A percentile compares a stretch with the other conserved stretches of the same genome.
Conservation (phyloP, 2,113 vertebrate species). For the Sardina pilchardus region DNA sequence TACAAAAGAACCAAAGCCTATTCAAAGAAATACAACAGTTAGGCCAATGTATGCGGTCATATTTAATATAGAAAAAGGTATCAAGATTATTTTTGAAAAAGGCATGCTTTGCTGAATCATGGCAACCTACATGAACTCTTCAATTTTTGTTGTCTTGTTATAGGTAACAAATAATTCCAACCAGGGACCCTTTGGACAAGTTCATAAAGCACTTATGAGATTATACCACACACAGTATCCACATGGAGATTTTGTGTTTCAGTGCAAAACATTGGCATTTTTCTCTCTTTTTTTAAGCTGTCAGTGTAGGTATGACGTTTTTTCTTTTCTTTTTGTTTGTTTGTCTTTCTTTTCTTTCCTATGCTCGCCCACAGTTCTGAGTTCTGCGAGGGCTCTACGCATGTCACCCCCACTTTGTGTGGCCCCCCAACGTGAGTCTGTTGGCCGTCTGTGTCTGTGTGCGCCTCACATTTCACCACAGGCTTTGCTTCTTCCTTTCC, state of each 20-base stretch:
- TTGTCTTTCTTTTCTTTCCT: background rate
- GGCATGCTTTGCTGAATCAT: constrained; percentile 65
- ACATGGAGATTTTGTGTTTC: constrained; percentile 63
- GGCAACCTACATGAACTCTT: constrained; percentile 40
- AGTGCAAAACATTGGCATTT: constrained; percentile 66
- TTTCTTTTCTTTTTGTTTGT: constrained; percentile 61
- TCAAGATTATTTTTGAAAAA: constrained; percentile 69
- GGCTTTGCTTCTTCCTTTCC: constrained; percentile 78
- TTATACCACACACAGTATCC: constrained; percentile 58
- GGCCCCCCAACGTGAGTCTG: constrained; percentile 58
- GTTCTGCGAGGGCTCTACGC: constrained; percentile 61
- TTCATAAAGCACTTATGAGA: constrained; percentile 64
- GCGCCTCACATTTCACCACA: constrained; percentile 46
- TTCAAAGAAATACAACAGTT: constrained; percentile 66
- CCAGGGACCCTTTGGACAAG: constrained; percentile 44
- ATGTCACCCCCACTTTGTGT: constrained; percentile 48
- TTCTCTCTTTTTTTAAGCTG: constrained; percentile 53
- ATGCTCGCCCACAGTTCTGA: background rate
- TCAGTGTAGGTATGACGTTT: constrained; percentile 58
- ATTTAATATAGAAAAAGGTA: constrained; percentile 62
- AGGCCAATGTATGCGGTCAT: constrained; percentile 58
- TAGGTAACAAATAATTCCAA: constrained; percentile 59
- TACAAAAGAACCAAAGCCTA: constrained; percentile 78
- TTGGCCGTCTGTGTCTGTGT: constrained; percentile 56
- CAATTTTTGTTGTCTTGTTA: constrained; percentile 41